phyloP scores from a whole-genome alignment of 1,140 invertebrate genomes.

The Reticulitermes speratus region DNA sequence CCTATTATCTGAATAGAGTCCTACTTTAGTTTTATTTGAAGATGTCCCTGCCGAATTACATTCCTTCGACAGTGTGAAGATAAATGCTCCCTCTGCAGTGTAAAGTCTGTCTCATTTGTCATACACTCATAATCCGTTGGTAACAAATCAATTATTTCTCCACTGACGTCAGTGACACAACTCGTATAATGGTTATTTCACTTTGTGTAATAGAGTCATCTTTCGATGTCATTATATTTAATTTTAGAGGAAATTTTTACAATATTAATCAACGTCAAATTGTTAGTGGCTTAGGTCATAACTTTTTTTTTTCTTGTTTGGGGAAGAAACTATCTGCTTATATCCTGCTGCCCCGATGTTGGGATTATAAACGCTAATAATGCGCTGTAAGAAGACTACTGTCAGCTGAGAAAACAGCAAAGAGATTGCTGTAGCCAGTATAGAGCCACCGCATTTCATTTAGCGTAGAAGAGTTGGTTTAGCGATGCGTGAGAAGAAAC shows the following conservation, averaged over 20 bases:
- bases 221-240: neutral
- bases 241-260: neutral
- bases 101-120: neutral
- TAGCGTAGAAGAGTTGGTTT: neutral
- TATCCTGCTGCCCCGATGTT: neutral
- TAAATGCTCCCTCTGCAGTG: no score
- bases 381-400: neutral
- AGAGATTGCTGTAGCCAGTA: neutral
- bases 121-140: neutral
- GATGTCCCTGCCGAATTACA: no score
- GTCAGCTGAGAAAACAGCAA: neutral
- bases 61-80: no score
- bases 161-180: neutral
- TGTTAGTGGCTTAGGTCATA: neutral
- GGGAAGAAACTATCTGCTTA: neutral
- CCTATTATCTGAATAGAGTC: no score
- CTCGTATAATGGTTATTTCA: neutral
- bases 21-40: no score
- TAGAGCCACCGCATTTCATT: neutral
- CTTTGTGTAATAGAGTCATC: neutral
- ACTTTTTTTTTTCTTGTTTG: neutral
- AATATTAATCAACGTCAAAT: neutral
- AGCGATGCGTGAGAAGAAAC: neutral
- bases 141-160: slow-evolving; percentile 1
- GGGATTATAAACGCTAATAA: neutral